These are phyloP conservation scores for Limonius californicus DNA, from an alignment of 1,140 invertebrate species.

Conservation along the genomic window DNA sequence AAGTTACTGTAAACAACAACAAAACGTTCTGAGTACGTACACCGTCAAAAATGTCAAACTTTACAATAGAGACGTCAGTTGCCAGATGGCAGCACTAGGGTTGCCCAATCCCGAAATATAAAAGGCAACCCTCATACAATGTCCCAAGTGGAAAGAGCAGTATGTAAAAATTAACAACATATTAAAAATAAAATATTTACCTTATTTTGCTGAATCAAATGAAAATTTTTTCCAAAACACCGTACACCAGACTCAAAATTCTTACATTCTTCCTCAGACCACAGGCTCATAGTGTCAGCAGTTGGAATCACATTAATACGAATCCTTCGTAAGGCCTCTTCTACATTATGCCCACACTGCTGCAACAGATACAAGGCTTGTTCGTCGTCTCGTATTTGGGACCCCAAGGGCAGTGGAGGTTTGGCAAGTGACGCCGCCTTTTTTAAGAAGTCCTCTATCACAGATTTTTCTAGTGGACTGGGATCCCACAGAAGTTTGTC, in stretches of 20 bases:
- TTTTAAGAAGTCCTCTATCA: constrained; percentile 78
- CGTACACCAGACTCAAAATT: constrained; percentile 95
- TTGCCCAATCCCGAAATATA: no score
- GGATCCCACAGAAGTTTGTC: constrained; percentile 95
- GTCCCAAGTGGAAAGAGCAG: no score
- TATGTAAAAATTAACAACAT: no score
- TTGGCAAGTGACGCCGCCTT: constrained; percentile 58
- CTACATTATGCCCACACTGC: constrained; percentile 91
- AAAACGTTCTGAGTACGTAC: no score
- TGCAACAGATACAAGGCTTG: constrained; percentile 87
- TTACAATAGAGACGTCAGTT: no score
- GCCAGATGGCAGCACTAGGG: no score
- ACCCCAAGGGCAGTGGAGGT: constrained; percentile 66
- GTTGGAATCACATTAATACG: constrained; percentile 73
- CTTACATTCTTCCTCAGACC: constrained; percentile 96
- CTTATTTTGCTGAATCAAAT: constrained; percentile 90
- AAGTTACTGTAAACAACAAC: no score
- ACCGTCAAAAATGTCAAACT: no score
- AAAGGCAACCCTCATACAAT: no score
- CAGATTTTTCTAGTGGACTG: constrained; percentile 64
- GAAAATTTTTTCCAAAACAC: constrained; percentile 94
- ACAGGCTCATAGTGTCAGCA: constrained; percentile 75
- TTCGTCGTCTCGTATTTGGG: constrained; percentile 89
- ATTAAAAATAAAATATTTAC: no score
- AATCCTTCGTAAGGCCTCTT: constrained; percentile 83